phyloP scores from a whole-genome alignment of 2,888 invertebrate species.

The Eurytoma californica region DNA sequence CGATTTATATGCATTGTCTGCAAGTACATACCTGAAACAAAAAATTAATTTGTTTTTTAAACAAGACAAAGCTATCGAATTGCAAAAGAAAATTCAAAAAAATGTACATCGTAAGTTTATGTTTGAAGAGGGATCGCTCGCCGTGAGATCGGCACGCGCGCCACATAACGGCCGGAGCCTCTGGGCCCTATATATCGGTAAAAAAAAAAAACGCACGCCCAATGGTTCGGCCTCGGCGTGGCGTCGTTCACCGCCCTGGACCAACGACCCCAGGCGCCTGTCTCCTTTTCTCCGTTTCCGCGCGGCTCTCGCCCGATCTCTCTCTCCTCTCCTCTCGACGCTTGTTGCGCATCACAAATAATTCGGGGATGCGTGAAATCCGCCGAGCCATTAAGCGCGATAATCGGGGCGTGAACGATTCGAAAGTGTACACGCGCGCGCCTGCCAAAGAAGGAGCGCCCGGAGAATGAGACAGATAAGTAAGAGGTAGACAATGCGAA shows the following conservation, averaged over 20 bases:
- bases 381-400: constrained; percentile 67
- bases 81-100: not conserved
- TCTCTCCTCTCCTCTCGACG: too few species aligned
- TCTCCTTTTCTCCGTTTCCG: constrained; percentile 51
- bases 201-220: constrained; percentile 21
- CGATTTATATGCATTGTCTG: not conserved
- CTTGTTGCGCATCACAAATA: constrained; percentile 61
- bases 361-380: constrained; percentile 75
- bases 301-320: constrained; percentile 18
- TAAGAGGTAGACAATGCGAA: constrained; percentile 7
- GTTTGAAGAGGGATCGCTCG: not conserved
- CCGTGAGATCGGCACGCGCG: constrained; percentile 3
- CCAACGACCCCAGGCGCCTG: constrained; percentile 37
- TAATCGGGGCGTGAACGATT: constrained; percentile 71
- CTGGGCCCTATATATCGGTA: constrained; percentile 1
- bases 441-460: not conserved
- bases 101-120: not conserved
- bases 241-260: constrained; percentile 4
- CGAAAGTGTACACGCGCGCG: constrained; percentile 35
- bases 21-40: constrained; percentile 27
- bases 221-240: not conserved
- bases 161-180: constrained; percentile 2
- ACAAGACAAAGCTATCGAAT: not conserved
- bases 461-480: constrained; percentile 1
- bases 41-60: not conserved